Base-by-base conservation (phyloP, 2,113 vertebrate species). In the Ondatra zibethicus region DNA sequence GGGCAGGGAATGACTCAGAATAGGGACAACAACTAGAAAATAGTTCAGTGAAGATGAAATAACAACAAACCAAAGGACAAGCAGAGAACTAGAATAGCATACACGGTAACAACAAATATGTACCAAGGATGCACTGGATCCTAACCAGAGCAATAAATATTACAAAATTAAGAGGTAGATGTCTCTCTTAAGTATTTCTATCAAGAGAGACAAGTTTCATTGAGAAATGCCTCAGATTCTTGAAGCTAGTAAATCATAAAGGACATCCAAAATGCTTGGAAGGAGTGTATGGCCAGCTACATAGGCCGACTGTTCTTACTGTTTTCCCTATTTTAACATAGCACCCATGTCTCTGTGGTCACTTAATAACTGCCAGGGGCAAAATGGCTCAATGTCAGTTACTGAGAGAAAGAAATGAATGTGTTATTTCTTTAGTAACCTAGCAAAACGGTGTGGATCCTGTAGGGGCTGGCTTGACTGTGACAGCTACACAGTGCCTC, bases 401-500 rank as follows among this genome's bases (percentile, higher is more conserved):
- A 73, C 52, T 73, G 77, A 9, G 36, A 86, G 29, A 93, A 66
- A 92, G 90, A 80, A 72, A 91, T 66, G 91, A 88, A 27, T 50
- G 0, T 81, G 73, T 81, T 84, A 80, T 93, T 95, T 85, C n/a
- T 25, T 52, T 1, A 3, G 16, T n/a, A 90, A 65, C 58, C 93
- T 72, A 72, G 58, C 17, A 88, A 95, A 52, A 52, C 63, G 12
- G 12, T 82, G 36, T 73, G 76, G 13, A 61, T 19, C 16, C 13
- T 31, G 23, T 13, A 29, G 36, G 31, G 13, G 17, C 39, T 50
- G 47, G 77, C 19, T 45, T 2, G 50, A 33, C 80, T 90, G 58
- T 58, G 65, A 97, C 63, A 96, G 92, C 66, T 92, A 75, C 89
- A 97, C 92, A 97, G 97, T 96, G 97, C 36, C 97, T 97, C 97